Evolutionary conservation across 2,113 vertebrate genomes (phyloP).

Genomic region (Chaetops frenatus): DNA sequence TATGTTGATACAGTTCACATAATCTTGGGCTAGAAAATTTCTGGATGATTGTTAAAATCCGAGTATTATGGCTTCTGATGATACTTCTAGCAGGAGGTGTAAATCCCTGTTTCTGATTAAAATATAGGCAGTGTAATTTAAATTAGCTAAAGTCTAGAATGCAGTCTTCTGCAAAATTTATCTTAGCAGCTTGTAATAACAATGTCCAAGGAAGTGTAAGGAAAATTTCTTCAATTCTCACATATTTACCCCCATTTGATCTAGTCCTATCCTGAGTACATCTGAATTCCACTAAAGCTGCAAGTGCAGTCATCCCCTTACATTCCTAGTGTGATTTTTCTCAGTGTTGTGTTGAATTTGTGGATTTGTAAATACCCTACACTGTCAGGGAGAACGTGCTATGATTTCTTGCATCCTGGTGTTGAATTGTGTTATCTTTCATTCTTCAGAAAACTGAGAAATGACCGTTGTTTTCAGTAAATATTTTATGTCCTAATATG

Average conservation of each 20-base stretch:
- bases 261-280: neutral
- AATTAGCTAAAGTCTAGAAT: neutral
- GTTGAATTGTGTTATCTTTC: neutral
- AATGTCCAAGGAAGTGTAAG: neutral
- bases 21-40: neutral
- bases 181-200: neutral
- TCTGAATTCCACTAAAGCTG: neutral
- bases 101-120: neutral
- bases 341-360: neutral
- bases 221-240: neutral
- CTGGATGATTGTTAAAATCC: neutral
- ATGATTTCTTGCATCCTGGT: neutral
- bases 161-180: neutral
- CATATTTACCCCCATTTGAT: neutral
- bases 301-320: neutral
- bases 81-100: neutral
- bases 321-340: neutral
- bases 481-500: neutral
- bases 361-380: neutral
- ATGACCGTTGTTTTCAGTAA: neutral
- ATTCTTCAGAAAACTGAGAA: neutral
- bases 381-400: neutral
- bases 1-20: neutral
- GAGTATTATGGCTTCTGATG: neutral
- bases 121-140: neutral